These are phyloP conservation scores for Lucinisca nassula DNA, from an alignment of 2,888 invertebrate genomes.

Conservation along the genomic window DNA sequence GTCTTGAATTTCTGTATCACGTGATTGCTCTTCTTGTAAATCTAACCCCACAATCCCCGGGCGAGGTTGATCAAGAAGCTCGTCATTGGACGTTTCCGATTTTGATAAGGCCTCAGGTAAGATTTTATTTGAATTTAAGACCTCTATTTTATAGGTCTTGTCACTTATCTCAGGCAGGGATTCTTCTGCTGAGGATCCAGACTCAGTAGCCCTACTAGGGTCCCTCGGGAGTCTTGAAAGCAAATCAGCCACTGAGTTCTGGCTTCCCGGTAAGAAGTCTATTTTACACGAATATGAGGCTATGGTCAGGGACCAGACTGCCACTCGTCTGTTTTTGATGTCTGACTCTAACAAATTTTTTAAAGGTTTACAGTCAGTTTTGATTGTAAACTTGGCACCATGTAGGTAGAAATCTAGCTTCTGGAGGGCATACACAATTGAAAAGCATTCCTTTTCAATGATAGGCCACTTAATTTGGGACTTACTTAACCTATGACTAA, in stretches of 20 bases:
- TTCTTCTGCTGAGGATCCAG: not conserved
- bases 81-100: not conserved
- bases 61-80: not conserved
- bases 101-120: not conserved
- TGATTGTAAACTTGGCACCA: not conserved
- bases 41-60: not conserved
- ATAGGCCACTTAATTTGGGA: constrained; percentile 13
- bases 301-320: constrained; percentile 32
- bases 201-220: not conserved
- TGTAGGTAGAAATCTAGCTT: constrained; percentile 14
- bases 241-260: constrained; percentile 17
- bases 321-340: constrained; percentile 47
- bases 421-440: constrained; percentile 8
- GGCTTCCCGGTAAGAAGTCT: constrained; percentile 15
- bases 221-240: not conserved
- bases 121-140: not conserved
- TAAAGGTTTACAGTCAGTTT: constrained; percentile 47
- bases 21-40: not conserved
- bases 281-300: constrained; percentile 24
- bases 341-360: constrained; percentile 45
- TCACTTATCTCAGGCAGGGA: not conserved
- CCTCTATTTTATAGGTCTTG: constrained; percentile 2
- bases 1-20: not conserved
- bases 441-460: constrained; percentile 21
- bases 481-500: not conserved